Evolutionary conservation across 1,140 invertebrate genomes (phyloP), one percentile per base, ranked within the genome.

Genomic region (Zophobas morio): DNA sequence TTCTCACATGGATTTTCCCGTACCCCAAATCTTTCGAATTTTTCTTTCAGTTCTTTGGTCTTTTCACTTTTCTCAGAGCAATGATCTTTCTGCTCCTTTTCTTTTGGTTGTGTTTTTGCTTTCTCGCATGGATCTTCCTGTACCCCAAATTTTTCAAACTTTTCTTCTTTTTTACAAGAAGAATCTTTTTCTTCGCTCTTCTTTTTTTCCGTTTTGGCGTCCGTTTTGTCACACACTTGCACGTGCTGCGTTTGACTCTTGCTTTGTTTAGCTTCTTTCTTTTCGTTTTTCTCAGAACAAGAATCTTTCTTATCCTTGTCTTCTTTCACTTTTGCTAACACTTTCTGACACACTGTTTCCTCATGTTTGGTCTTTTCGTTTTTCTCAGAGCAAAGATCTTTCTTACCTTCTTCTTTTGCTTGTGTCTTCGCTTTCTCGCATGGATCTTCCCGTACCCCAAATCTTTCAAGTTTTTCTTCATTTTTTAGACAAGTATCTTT

Each of bases 391-490:
- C 8, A n/a, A 2, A 37, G 4, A 37, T 63, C 36, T 6, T 40
- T 63, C 33, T 39, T n/a, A 2, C 6, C 33, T 2, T 35, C 34
- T 57, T 32, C 20, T 57, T 57, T 32, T 2, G 6, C 34, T 57
- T 32, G 6, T 57, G 20, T 34, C 6, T 35, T 57, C 1, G 34
- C 34, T 57, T 57, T 57, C 34, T 6, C 2, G 34, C 54, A 57
- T 2, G 54, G 54, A 57, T 57, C 54, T 57, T 33, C 54, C 34
- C 34, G 20, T 32, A 57, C 54, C 34, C 54, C 54, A 6, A 57
- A 57, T 34, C 32, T 32, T 0, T 57, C 54, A 8, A 46, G 8
- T 4, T 3, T 20, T 20, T 20, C 20, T 6, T 0, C n/a, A n/a
- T 39, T 63, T 40, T 36, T 39, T 37, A 6, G 6, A 34, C 57